Evolutionary conservation across 2,797 vertebrate species (phyloP), one percentile per base, ranked within the genome.

Genomic region (Phataginus tricuspis): DNA sequence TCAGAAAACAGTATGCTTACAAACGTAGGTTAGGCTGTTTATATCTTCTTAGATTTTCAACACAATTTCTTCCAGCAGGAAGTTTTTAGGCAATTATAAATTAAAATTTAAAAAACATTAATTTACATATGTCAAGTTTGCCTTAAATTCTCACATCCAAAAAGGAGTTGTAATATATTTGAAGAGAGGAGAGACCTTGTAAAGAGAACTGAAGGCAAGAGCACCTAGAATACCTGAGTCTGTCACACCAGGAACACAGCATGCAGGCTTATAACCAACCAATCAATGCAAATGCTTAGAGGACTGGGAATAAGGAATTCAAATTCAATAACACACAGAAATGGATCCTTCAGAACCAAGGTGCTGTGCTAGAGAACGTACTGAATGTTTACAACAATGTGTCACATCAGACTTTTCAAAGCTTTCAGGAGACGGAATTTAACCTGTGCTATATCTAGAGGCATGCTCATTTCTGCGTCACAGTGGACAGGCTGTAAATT

Each of bases 51-150:
- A 94, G 89, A 93, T 91, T 86, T 19, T 86, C 78, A 91, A 87
- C 51, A 59, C n/a, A 86, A 57, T 91, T 77, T 94, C 18, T 55
- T 88, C 66, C 68, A 49, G 19, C 11, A 12, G 37, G 4, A 61
- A 90, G 57, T n/a, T 74, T 93, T 79, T 57, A 86, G 42, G 39
- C 39, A 83, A 72, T 53, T 57, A 45, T 34, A 84, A 96, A 82
- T 53, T 87, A 13, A 37, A 94, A 86, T 83, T 14, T 39, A 7
- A 66, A 72, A 95, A 79, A 7, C 7, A 75, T 34, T 88, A 53
- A 95, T 88, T 95, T 91, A 90, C 75, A 92, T 82, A 71, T 90
- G 59, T 75, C 16, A 31, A 87, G 39, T 85, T 39, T 80, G 49
- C 25, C 37, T 89, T 79, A 69, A 2, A 84, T 61, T 63, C 64